These are phyloP conservation scores for Toxotes chatareus DNA, from an alignment of 2,113 vertebrate species.

Conservation along the genomic window DNA sequence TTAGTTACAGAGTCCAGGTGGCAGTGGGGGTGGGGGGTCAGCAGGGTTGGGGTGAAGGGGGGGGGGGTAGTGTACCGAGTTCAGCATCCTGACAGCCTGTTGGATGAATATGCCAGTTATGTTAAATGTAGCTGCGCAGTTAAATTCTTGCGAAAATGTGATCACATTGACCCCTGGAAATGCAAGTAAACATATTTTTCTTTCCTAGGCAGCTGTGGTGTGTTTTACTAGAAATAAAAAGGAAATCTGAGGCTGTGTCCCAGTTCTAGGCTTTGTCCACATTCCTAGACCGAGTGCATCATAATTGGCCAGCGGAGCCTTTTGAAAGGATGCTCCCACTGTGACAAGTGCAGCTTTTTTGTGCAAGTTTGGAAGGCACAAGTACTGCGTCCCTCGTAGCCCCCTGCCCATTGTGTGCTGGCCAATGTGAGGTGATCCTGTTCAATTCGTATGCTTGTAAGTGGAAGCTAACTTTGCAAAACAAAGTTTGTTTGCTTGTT, in stretches of 20 bases:
- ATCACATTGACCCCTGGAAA: background rate
- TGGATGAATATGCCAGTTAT: too few relatives aligned
- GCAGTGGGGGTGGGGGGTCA: too few relatives aligned
- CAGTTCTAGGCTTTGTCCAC: background rate
- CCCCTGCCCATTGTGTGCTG: background rate
- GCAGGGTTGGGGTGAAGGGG: too few relatives aligned
- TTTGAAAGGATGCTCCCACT: too few relatives aligned
- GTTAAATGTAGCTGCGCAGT: too few relatives aligned
- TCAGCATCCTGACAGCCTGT: too few relatives aligned
- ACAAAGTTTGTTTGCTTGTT: too few relatives aligned
- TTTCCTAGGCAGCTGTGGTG: background rate
- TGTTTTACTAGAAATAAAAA: too few relatives aligned
- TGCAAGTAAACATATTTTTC: background rate
- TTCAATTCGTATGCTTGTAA: background rate
- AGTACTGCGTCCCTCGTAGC: background rate
- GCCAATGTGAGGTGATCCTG: background rate
- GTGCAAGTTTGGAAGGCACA: background rate
- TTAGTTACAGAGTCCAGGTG: too few relatives aligned
- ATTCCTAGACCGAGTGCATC: background rate
- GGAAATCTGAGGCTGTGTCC: too few relatives aligned
- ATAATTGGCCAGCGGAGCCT: background rate
- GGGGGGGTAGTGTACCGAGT: too few relatives aligned
- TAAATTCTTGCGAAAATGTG: background rate
- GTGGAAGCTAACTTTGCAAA: too few relatives aligned
- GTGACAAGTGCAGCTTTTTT: background rate